Percentiles rank a stretch among this genome's conserved stretches.
These are phyloP conservation scores for Lissonota sp. DNA, from an alignment of 2,888 invertebrate genomes.

Conservation along the genomic window DNA sequence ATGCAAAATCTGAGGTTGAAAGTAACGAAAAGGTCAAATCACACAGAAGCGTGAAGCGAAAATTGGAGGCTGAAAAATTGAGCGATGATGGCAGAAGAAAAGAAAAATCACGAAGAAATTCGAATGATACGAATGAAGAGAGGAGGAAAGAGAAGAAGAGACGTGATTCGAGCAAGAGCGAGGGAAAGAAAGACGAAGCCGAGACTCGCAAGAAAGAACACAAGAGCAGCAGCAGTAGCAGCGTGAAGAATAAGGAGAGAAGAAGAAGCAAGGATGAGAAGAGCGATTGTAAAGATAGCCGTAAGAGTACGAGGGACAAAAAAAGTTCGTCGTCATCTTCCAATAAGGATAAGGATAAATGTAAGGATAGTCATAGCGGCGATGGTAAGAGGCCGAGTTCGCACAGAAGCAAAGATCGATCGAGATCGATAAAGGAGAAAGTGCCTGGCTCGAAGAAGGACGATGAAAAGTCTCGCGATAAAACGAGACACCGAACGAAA, in stretches of 20 bases:
- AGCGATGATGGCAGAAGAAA: slow-evolving; percentile 49
- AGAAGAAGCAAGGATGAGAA: slow-evolving; percentile 66
- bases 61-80: slow-evolving; percentile 39
- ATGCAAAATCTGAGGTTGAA: slow-evolving; percentile 41
- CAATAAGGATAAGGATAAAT: slow-evolving; percentile 72
- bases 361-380: slow-evolving; percentile 67
- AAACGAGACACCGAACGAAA: slow-evolving; percentile 73
- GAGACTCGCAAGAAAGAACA: slow-evolving; percentile 65
- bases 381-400: slow-evolving; percentile 67
- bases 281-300: slow-evolving; percentile 81
- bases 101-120: slow-evolving; percentile 61
- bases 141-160: slow-evolving; percentile 62
- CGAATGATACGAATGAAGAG: slow-evolving; percentile 45
- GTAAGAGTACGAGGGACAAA: slow-evolving; percentile 71
- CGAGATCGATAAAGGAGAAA: slow-evolving; percentile 69
- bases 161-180: slow-evolving; percentile 57
- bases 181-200: slow-evolving; percentile 56
- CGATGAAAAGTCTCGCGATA: slow-evolving; percentile 64
- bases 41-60: slow-evolving; percentile 26
- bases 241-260: slow-evolving; percentile 60
- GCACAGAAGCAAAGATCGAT: slow-evolving; percentile 63
- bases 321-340: slow-evolving; percentile 73
- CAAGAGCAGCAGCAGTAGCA: slow-evolving; percentile 50
- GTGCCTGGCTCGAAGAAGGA: slow-evolving; percentile 67
- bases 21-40: slow-evolving; percentile 34